Evolutionary conservation across 1,140 invertebrate species (phyloP).

Genomic region (Polypedilum pembai): DNA sequence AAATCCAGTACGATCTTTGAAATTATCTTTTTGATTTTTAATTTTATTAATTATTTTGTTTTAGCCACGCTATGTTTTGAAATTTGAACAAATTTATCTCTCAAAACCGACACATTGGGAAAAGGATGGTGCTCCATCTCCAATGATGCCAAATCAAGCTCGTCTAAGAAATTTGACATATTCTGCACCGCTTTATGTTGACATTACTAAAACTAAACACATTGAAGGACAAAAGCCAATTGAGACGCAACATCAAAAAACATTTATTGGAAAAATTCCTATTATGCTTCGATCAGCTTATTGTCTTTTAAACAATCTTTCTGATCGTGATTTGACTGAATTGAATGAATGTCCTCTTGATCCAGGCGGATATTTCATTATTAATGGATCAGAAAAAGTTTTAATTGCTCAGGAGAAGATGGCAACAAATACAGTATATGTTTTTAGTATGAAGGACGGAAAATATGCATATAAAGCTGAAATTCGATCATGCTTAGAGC

Average conservation of each 20-base stretch:
- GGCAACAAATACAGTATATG: constrained; percentile 99
- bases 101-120: constrained; percentile 99
- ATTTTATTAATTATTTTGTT: constrained; percentile 31
- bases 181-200: constrained; percentile 95
- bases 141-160: constrained; percentile 99
- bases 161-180: constrained; percentile 82
- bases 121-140: constrained; percentile 95
- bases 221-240: constrained; percentile 85
- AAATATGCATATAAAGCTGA: constrained; percentile 98
- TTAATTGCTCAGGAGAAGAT: constrained; percentile 99
- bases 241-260: constrained; percentile 93
- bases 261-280: constrained; percentile 98
- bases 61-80: constrained; percentile 79
- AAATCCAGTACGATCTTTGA: constrained; percentile 58
- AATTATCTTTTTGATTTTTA: constrained; percentile 31
- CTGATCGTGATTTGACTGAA: constrained; percentile 96
- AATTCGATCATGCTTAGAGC: constrained; percentile 92
- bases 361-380: constrained; percentile 95
- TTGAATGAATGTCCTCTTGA: constrained; percentile 98
- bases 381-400: constrained; percentile 93
- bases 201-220: constrained; percentile 93
- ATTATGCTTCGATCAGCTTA: constrained; percentile 98
- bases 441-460: constrained; percentile 96
- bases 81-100: constrained; percentile 98
- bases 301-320: constrained; percentile 85